Evolutionary conservation across 1,140 invertebrate genomes (phyloP).

Genomic region (Caenorhabditis remanei): DNA sequence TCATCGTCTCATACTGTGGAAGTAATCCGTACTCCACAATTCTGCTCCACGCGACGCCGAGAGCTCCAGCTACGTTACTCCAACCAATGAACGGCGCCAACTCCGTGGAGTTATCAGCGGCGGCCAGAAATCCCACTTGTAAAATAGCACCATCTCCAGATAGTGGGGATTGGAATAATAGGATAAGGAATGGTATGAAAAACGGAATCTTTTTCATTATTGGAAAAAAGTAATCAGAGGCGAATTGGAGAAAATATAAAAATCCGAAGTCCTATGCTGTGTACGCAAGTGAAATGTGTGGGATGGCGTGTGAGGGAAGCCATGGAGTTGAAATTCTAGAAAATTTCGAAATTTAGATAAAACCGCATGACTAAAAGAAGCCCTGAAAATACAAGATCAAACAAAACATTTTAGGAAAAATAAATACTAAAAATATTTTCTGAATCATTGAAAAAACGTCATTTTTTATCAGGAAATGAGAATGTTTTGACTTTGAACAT

Average conservation of each 20-base stretch:
- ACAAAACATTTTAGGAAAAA: neutral
- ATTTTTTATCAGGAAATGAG: too few species aligned
- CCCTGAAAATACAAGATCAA: neutral
- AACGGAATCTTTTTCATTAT: too few species aligned
- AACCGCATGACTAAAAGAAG: neutral
- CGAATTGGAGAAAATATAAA: too few species aligned
- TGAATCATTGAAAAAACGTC: neutral
- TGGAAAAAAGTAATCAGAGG: too few species aligned
- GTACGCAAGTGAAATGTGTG: too few species aligned
- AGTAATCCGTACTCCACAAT: constrained; percentile 37
- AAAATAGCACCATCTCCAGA: neutral
- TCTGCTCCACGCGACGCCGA: constrained; percentile 37
- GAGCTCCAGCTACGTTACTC: constrained; percentile 32
- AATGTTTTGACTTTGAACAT: too few species aligned
- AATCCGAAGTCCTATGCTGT: too few species aligned
- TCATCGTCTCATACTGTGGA: constrained; percentile 47
- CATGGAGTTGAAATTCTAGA: neutral
- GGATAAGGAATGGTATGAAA: neutral
- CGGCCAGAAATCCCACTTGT: constrained; percentile 14
- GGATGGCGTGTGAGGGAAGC: neutral
- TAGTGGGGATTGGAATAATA: neutral
- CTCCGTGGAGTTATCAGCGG: neutral
- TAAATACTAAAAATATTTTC: neutral
- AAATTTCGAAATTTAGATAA: neutral
- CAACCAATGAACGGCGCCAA: constrained; percentile 30